Evolutionary conservation across 1,140 invertebrate species (phyloP).

Genomic region (Pseudomyrmex gracilis): DNA sequence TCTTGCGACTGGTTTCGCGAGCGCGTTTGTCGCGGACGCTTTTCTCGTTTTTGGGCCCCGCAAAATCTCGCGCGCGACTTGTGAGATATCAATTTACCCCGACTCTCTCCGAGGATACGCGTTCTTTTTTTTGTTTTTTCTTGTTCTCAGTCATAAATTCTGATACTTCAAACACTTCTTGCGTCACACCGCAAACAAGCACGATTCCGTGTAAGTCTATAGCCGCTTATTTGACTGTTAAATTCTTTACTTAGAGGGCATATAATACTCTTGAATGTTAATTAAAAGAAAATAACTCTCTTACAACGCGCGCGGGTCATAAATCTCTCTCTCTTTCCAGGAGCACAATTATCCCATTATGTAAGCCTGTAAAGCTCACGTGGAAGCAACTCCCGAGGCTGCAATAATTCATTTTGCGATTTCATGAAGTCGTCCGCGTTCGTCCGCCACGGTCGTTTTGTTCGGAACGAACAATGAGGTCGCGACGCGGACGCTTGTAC

Average conservation of each 20-base stretch:
- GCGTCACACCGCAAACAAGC: too few relatives aligned
- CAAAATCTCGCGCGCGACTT: conserved; percentile 57
- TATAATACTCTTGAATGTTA: conserved; percentile 28
- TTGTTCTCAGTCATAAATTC: neutral
- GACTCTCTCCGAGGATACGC: neutral
- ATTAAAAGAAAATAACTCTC: conserved; percentile 59
- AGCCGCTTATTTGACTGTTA: neutral
- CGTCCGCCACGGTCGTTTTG: conserved; percentile 35
- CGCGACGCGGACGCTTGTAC: conserved; percentile 23
- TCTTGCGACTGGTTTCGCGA: conserved; percentile 81
- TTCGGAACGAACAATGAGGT: conserved; percentile 19
- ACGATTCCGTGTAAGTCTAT: too few relatives aligned
- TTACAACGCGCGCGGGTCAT: conserved; percentile 46
- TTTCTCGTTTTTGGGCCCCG: conserved; percentile 63
- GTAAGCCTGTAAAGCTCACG: conserved; percentile 31
- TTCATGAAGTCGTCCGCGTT: conserved; percentile 54
- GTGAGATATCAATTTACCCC: neutral
- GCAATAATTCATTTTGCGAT: conserved; percentile 59
- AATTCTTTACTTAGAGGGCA: neutral
- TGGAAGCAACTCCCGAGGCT: conserved; percentile 27
- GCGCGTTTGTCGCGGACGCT: conserved; percentile 66
- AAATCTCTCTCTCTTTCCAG: conserved; percentile 39
- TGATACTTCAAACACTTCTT: too few relatives aligned
- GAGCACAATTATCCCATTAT: conserved; percentile 56
- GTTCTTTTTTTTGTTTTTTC: neutral